Evolutionary conservation across 2,113 vertebrate genomes (phyloP).

Genomic region (Tonatia bakeri): DNA sequence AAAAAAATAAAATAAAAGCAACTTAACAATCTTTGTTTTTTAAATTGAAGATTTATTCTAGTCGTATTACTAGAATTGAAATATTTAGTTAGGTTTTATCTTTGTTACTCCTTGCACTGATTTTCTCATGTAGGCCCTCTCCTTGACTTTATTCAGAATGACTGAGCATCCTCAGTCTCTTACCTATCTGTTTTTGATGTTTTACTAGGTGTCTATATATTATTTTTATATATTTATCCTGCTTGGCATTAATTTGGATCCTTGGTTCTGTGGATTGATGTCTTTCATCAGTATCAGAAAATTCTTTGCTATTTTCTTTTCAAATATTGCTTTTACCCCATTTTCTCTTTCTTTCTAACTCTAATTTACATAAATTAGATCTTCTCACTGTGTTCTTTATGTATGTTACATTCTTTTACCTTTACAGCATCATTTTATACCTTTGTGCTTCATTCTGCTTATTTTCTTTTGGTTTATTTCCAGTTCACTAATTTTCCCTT

Average conservation of each 20-base stretch:
- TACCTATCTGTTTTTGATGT: not conserved
- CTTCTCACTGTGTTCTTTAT: not conserved
- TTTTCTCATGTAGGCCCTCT: not conserved
- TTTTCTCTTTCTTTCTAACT: not conserved
- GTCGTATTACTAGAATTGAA: not conserved
- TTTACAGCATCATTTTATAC: not conserved
- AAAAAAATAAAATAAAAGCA: too few species aligned
- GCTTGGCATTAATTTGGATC: not conserved
- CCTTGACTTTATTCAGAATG: not conserved
- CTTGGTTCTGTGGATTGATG: not conserved
- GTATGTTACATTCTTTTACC: not conserved
- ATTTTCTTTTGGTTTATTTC: too few species aligned
- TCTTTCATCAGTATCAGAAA: not conserved
- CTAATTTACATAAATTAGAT: not conserved
- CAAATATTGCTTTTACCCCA: not conserved
- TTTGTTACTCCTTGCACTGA: not conserved
- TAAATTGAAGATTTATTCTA: not conserved
- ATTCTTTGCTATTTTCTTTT: not conserved
- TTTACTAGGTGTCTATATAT: not conserved
- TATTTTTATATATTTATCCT: not conserved
- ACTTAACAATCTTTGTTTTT: not conserved
- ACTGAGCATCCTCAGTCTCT: not conserved
- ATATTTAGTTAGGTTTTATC: not conserved
- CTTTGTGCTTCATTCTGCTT: too few species aligned
- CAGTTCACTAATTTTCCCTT: too few species aligned